Evolutionary conservation across 1,140 invertebrate genomes (phyloP), one percentile per base, ranked within the genome.

Genomic region (Drosophila funebris): DNA sequence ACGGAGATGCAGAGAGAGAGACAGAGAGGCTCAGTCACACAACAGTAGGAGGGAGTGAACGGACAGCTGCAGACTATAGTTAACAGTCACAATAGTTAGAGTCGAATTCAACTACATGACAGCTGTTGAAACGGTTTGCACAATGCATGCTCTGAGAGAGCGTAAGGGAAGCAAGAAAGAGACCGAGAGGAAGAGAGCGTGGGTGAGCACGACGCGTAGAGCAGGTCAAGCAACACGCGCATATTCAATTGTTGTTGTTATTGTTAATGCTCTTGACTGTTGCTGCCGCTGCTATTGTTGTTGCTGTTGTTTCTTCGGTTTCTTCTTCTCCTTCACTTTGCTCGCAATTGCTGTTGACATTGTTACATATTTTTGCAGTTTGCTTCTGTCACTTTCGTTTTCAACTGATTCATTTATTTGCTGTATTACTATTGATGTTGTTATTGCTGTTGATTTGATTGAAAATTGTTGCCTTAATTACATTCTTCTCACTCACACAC

Each of bases 331-430:
- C 52, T 56, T 66, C 61, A 58, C 27, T 11, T 52, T 36, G 46
- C 39, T 60, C 54, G 16, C 64, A 63, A 57, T 74, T 70, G 72
- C 57, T 74, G 67, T 85, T 87, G 82, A 80, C 82, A 77, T 87
- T 85, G 81, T 77, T 87, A 78, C 61, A 68, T 64, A 74, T 85
- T 63, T 73, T 44, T 73, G 56, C 53, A 46, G 54, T 22, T 58
- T 68, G 62, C 76, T 64, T 52, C 57, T 73, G 77, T 73, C 78
- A 88, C 82, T 87, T 87, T 78, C 73, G 62, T 68, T 78, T 78
- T 76, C 39, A 62, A 57, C 39, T 36, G 53, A 60, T 67, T 66
- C 18, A 57, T 60, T 87, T 66, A 44, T 61, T 77, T 73, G 39
- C 27, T 61, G 50, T n/a, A n/a, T n/a, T n/a, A n/a, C n/a, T n/a